phyloP scores from a whole-genome alignment of 2,888 invertebrate species.

The Orthosia cruda region DNA sequence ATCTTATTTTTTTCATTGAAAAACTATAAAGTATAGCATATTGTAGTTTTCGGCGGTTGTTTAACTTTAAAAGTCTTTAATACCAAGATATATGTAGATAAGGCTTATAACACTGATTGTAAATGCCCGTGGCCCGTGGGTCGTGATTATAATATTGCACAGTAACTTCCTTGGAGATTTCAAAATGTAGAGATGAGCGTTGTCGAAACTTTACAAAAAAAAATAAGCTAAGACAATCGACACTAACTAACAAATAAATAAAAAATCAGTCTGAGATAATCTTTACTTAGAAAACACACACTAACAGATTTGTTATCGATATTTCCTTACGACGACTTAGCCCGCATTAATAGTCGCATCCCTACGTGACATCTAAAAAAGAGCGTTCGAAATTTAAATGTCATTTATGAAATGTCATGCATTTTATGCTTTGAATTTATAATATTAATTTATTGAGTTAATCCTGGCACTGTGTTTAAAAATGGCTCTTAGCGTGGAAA shows the following conservation, averaged over 20 bases:
- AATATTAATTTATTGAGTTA: neutral
- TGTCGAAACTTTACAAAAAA: neutral
- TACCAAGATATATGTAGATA: neutral
- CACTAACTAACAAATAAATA: neutral
- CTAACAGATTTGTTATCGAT: neutral
- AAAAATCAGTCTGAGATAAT: neutral
- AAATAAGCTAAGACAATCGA: neutral
- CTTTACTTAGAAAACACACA: neutral
- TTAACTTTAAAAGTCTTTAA: no score
- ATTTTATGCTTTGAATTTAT: neutral
- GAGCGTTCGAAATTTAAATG: constrained; percentile 5
- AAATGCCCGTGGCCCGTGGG: no score
- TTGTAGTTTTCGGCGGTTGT: neutral
- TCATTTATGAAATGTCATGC: neutral
- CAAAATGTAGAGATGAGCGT: neutral
- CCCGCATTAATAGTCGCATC: neutral
- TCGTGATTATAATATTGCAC: neutral
- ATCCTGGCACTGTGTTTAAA: neutral
- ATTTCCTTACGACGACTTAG: neutral
- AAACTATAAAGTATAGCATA: neutral
- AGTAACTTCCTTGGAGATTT: neutral
- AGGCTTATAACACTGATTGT: neutral
- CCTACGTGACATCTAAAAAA: neutral
- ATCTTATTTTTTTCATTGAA: neutral
- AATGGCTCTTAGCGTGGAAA: neutral